Evolutionary conservation across 2,113 vertebrate species (phyloP).

Genomic region (Pterocles orientalis): DNA sequence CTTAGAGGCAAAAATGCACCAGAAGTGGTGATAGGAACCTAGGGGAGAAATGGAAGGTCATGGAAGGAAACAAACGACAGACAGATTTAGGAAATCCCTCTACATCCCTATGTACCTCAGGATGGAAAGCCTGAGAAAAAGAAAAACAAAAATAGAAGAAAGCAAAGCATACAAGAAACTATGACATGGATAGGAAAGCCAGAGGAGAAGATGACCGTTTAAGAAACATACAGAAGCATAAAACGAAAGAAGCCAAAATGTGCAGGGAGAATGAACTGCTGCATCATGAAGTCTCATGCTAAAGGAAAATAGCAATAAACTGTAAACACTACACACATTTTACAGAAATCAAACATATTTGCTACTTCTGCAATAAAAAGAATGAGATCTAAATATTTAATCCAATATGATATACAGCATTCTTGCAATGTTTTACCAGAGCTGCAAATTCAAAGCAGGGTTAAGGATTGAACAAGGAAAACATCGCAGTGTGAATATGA

Average conservation of each 20-base stretch:
- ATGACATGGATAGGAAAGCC: neutral
- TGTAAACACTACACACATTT: neutral
- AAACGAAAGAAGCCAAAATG: neutral
- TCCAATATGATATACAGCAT: accelerated
- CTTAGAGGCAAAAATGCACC: neutral
- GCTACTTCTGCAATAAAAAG: neutral
- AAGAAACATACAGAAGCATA: neutral
- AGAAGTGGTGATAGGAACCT: neutral
- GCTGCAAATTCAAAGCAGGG: neutral
- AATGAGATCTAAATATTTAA: neutral
- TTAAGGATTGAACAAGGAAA: neutral
- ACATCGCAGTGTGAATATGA: neutral
- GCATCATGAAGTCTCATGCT: neutral
- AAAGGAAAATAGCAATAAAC: neutral
- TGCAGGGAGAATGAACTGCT: neutral
- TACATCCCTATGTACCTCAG: neutral
- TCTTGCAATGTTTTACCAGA: neutral
- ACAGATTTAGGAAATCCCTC: neutral
- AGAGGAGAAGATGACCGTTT: neutral
- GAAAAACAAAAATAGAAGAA: neutral
- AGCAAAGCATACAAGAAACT: neutral
- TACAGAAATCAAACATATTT: neutral
- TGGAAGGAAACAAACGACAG: neutral
- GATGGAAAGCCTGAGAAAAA: neutral
- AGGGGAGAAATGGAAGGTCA: neutral